Evolutionary conservation across 30 jellyfish, hydroid and myxozoan genomes (phyloP).

Genomic region (Cassiopea andromeda): DNA sequence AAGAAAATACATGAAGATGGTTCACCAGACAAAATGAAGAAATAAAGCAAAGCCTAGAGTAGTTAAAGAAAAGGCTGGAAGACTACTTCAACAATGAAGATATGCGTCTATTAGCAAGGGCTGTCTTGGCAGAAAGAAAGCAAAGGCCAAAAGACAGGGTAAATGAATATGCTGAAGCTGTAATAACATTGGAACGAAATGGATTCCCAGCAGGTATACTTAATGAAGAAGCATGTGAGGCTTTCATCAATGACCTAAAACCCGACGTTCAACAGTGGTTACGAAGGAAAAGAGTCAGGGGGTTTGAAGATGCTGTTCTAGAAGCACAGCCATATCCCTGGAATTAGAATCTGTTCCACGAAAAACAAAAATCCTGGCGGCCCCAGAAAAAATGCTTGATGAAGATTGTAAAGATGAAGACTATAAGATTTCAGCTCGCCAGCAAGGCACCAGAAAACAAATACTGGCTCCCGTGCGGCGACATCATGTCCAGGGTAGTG

Average conservation of each 20-base stretch:
- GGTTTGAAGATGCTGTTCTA: constrained; percentile 23
- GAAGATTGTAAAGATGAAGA: constrained; percentile 17
- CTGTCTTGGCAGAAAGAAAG: constrained; percentile 10
- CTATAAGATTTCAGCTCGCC: no score
- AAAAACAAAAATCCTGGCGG: constrained; percentile 20
- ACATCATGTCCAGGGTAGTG: no score
- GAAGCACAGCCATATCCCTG: constrained; percentile 15
- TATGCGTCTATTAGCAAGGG: constrained; percentile 20
- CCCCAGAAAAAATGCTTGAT: constrained; percentile 7
- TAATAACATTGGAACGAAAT: constrained; percentile 3
- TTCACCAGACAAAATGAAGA: constrained; percentile 21
- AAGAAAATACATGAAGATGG: constrained; percentile 2
- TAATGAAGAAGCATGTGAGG: constrained; percentile 15
- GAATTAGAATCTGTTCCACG: constrained; percentile 11
- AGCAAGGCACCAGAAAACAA: no score
- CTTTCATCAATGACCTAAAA: constrained; percentile 19
- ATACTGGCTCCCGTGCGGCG: no score
- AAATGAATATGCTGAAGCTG: constrained; percentile 28
- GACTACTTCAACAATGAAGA: constrained; percentile 18
- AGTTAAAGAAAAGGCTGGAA: constrained; percentile 8
- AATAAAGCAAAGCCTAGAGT: background rate
- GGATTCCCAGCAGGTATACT: constrained; percentile 9
- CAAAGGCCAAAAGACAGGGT: constrained; percentile 15
- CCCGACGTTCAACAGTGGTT: background rate
- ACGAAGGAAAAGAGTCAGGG: constrained; percentile 3